Evolutionary conservation across 2,888 invertebrate genomes (phyloP), one percentile per base, ranked within the genome.

Genomic region (Polymixis flavicincta): DNA sequence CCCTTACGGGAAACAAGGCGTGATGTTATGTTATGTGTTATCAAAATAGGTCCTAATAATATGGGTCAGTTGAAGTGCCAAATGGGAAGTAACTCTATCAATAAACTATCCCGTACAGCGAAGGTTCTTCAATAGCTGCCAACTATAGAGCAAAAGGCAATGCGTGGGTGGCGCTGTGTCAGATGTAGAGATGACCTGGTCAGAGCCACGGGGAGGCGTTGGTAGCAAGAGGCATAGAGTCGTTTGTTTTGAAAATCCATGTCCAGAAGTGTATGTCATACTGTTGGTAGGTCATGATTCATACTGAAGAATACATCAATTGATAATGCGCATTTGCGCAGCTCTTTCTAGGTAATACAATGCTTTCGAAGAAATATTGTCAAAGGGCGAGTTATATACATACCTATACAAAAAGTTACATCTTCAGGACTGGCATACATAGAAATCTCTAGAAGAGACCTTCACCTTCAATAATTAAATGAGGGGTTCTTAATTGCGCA

Each of bases 111-210:
- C 59, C 42, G 17, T 5, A 64, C 32, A 64, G 22, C 28, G 4
- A 52, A 55, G 50, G 28, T 57, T 68, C 48, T 14, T 55, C 64
- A 65, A 74, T 64, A 59, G 28, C 55, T 50, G 28, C 55, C 64
- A 37, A 25, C 54, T 45, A 72, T 67, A 77, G 66, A 48, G 69
- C 69, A 72, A 82, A 76, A 66, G 82, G 66, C 69, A 59, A 72
- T 9, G 72, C 72, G 81, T 81, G 59, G 82, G 81, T 70, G 75
- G 74, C 22, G 72, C 66, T 57, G 19, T 82, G 72, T 76, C 64
- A 82, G 82, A 81, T 81, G 48, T 28, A 82, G 52, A 81, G 82
- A 81, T 81, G 81, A 82, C 81, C 82, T 73, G 81, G 66, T 82
- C 70, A 70, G 67, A 70, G 59, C 82, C 64, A 66, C 71, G 25